These are phyloP conservation scores for Borostomias antarcticus DNA, from an alignment of 2,797 vertebrate genomes.

Conservation along the genomic window DNA sequence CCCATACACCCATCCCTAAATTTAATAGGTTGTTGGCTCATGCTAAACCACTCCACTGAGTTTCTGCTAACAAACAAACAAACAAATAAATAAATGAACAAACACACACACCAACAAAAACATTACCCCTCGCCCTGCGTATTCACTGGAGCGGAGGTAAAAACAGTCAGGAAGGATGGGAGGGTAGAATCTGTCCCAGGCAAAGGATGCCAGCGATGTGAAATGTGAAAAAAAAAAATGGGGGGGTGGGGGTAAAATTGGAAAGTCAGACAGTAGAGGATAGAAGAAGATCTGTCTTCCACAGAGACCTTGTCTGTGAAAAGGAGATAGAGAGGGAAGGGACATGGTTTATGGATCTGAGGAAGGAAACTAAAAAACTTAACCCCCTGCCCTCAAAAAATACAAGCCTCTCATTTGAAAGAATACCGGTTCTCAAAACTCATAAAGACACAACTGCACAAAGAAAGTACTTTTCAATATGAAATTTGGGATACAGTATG, in stretches of 20 bases:
- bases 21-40: too few relatives aligned
- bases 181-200: slow-evolving; percentile 5
- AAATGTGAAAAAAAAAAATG: slow-evolving; percentile 65
- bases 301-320: slow-evolving; percentile 72
- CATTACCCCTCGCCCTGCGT: too few relatives aligned
- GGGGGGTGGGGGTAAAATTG: slow-evolving; percentile 61
- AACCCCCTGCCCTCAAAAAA: slow-evolving; percentile 3
- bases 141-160: too few relatives aligned
- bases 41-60: too few relatives aligned
- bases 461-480: not conserved
- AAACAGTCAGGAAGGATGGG: slow-evolving; percentile 14
- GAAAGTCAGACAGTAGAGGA: slow-evolving; percentile 61
- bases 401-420: slow-evolving; percentile 1
- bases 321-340: slow-evolving; percentile 64
- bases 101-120: too few relatives aligned
- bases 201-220: slow-evolving; percentile 52
- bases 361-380: slow-evolving; percentile 39
- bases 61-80: too few relatives aligned
- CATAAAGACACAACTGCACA: slow-evolving; percentile 23
- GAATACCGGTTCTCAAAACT: not conserved
- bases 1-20: too few relatives aligned
- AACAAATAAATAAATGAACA: too few relatives aligned
- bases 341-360: slow-evolving; percentile 62
- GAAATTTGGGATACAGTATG: slow-evolving; percentile 34
- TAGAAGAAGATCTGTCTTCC: slow-evolving; percentile 64